These are phyloP conservation scores for Caenorhabditis angaria DNA, from an alignment of 2,888 invertebrate species.

Conservation along the genomic window DNA sequence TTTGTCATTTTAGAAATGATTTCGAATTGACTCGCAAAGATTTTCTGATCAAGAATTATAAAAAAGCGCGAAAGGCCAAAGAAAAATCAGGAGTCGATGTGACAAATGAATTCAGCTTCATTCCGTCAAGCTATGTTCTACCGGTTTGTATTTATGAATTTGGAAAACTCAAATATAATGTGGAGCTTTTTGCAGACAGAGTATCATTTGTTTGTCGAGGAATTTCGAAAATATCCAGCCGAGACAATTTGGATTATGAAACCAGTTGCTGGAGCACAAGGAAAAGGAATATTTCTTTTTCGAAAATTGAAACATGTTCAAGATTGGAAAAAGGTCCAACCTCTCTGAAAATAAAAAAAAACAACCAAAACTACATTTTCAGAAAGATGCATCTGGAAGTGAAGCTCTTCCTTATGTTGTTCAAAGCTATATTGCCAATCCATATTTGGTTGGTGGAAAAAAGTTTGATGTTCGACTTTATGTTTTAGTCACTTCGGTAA, in stretches of 20 bases:
- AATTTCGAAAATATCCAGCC: conserved; percentile 76
- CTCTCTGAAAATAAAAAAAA: conserved; percentile 40
- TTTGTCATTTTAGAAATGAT: conserved; percentile 78
- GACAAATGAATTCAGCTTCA: conserved; percentile 73
- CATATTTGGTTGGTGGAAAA: conserved; percentile 77
- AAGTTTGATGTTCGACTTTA: conserved; percentile 79
- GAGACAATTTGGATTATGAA: conserved; percentile 79
- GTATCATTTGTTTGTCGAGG: conserved; percentile 78
- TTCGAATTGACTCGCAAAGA: conserved; percentile 78
- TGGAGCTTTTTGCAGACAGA: conserved; percentile 74
- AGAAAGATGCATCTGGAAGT: conserved; percentile 55
- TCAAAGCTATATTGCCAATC: conserved; percentile 77
- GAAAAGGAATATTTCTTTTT: conserved; percentile 78
- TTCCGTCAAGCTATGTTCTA: conserved; percentile 78
- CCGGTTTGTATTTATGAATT: conserved; percentile 74
- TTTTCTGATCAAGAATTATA: conserved; percentile 72
- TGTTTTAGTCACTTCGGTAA: conserved; percentile 76
- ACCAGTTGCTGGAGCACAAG: conserved; percentile 78
- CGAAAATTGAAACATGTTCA: conserved; percentile 76
- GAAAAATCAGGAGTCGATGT: conserved; percentile 50
- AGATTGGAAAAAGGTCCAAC: conserved; percentile 75
- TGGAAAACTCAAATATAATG: too few species aligned
- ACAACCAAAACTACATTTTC: conserved; percentile 1
- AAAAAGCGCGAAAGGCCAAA: conserved; percentile 58
- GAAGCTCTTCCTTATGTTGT: conserved; percentile 75